phyloP scores from a whole-genome alignment of 1,140 invertebrate species.

The Globodera ellingtonae region DNA sequence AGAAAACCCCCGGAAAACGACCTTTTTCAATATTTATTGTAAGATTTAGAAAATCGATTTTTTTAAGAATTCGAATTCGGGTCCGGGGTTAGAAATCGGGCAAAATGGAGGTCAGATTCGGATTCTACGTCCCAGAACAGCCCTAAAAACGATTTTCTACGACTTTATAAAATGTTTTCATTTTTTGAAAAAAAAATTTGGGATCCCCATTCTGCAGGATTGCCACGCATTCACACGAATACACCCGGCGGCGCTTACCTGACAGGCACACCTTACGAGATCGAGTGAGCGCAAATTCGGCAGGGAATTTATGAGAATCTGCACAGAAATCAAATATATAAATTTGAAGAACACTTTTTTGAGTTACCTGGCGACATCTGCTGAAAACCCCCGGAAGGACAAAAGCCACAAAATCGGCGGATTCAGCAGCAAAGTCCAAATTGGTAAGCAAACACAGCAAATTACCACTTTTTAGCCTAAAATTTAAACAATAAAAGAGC shows the following conservation, averaged over 20 bases:
- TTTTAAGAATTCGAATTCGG: too few relatives aligned
- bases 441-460: conserved; percentile 10
- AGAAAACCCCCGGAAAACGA: too few relatives aligned
- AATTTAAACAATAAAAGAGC: neutral
- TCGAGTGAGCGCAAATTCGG: conserved; percentile 9
- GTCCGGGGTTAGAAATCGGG: too few relatives aligned
- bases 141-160: too few relatives aligned
- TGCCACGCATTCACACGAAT: too few relatives aligned
- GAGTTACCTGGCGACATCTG: neutral
- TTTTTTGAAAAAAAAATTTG: too few relatives aligned
- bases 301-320: neutral
- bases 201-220: too few relatives aligned
- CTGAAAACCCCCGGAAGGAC: conserved; percentile 15
- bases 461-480: conserved; percentile 7
- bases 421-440: neutral
- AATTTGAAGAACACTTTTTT: neutral
- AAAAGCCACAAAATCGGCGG: conserved; percentile 27
- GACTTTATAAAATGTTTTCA: too few relatives aligned
- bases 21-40: too few relatives aligned
- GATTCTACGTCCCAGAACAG: too few relatives aligned
- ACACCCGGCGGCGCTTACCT: neutral
- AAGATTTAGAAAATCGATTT: too few relatives aligned
- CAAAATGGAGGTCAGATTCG: too few relatives aligned
- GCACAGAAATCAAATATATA: neutral
- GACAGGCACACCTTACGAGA: conserved; percentile 1